These are phyloP conservation scores for Sylvilagus bachmani DNA, from an alignment of 2,113 vertebrate genomes.

Conservation along the genomic window DNA sequence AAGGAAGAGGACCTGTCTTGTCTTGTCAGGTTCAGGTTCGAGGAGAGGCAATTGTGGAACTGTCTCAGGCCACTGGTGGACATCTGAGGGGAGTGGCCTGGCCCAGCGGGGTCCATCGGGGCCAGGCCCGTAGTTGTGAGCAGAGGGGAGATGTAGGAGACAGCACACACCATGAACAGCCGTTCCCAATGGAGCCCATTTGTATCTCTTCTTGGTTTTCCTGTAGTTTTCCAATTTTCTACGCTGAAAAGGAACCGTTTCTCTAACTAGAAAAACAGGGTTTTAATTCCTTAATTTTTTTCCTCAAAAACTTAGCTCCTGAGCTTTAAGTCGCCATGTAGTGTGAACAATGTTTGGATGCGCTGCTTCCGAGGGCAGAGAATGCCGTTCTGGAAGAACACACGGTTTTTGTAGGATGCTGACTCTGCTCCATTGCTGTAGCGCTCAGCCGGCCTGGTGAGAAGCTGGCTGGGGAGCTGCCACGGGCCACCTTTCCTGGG, in stretches of 20 bases:
- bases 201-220: neutral
- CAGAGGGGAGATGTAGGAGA: neutral
- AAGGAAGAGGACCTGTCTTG: too few species aligned
- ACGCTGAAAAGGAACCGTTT: neutral
- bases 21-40: neutral
- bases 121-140: neutral
- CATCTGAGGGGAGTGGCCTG: accelerated
- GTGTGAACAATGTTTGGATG: too few species aligned
- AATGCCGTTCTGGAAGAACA: neutral
- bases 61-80: neutral
- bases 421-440: neutral
- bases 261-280: neutral
- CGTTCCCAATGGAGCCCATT: neutral
- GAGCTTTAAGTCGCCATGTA: neutral
- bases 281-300: neutral
- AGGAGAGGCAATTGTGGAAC: neutral
- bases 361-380: neutral
- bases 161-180: too few species aligned
- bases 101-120: neutral
- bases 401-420: accelerated
- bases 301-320: neutral
- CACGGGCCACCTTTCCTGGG: neutral
- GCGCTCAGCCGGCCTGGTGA: neutral
- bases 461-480: neutral
- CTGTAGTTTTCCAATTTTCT: neutral